These are phyloP conservation scores for Platerodrilus igneus DNA, from an alignment of 2,888 invertebrate genomes.

Conservation along the genomic window DNA sequence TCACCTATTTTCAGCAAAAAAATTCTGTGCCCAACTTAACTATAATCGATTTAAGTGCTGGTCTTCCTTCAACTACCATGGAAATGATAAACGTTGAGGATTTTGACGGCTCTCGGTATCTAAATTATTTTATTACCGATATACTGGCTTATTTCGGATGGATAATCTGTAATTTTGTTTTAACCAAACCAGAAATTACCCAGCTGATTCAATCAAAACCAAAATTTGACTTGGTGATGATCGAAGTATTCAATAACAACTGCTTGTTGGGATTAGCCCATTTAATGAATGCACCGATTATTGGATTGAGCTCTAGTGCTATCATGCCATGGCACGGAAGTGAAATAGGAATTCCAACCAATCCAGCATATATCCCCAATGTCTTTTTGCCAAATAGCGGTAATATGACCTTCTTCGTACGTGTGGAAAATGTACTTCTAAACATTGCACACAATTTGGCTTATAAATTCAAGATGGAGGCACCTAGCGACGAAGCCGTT, in stretches of 20 bases:
- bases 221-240: conserved; percentile 59
- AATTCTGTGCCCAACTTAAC: conserved; percentile 51
- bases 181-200: background rate
- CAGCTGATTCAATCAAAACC: conserved; percentile 1
- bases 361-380: conserved; percentile 47
- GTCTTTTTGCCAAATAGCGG: conserved; percentile 40
- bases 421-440: conserved; percentile 20
- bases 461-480: background rate
- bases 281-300: conserved; percentile 54
- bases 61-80: conserved; percentile 13
- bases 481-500: background rate
- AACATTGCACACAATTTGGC: conserved; percentile 2
- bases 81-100: conserved; percentile 10
- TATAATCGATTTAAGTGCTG: conserved; percentile 49
- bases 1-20: conserved; percentile 57
- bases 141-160: conserved; percentile 2
- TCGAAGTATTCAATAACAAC: conserved; percentile 66
- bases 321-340: conserved; percentile 48
- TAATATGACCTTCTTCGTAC: conserved; percentile 30
- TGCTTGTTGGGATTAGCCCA: conserved; percentile 62
- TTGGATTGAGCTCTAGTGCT: conserved; percentile 51
- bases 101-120: conserved; percentile 3
- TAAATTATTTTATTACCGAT: background rate
- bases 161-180: conserved; percentile 14
- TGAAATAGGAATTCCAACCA: conserved; percentile 48